phyloP scores from a whole-genome alignment of 37 sponge, comb jelly and placozoan species.

The Chondrosia reniformis region DNA sequence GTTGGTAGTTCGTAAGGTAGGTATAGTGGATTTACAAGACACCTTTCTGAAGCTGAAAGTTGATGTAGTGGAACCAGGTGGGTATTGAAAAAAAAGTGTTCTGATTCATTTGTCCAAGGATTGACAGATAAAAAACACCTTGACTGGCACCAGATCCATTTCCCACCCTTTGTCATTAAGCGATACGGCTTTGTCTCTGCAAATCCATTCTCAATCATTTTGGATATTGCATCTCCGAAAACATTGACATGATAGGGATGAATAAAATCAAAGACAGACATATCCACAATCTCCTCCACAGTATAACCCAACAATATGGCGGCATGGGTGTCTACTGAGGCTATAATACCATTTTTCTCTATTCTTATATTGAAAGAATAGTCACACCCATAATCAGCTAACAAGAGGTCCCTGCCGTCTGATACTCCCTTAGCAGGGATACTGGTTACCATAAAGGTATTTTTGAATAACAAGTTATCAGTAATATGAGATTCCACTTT shows the following conservation, averaged over 20 bases:
- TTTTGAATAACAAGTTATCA: conserved; percentile 23
- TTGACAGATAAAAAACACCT: conserved; percentile 60
- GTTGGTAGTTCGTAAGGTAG: no score
- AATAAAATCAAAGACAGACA: conserved; percentile 58
- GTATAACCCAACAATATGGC: conserved; percentile 48
- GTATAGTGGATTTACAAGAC: no score
- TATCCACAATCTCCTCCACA: conserved; percentile 33
- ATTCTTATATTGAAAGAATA: conserved; percentile 61
- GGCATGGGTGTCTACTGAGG: conserved; percentile 55
- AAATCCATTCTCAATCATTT: conserved; percentile 28
- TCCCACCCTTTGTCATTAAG: conserved; percentile 43
- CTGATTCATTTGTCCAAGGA: conserved; percentile 73
- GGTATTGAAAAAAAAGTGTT: conserved; percentile 63
- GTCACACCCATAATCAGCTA: conserved; percentile 32
- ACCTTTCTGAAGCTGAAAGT: no score
- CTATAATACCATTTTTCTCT: conserved; percentile 44
- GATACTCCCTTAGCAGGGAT: conserved; percentile 1
- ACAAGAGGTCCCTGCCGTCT: no score
- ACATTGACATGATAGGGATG: conserved; percentile 58
- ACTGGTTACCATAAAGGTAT: conserved; percentile 38
- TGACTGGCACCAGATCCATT: conserved; percentile 53
- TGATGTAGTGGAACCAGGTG: no score
- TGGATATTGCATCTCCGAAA: conserved; percentile 38
- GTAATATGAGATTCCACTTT: no score
- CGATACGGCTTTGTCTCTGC: conserved; percentile 56